Conservation (phyloP, 2,797 vertebrate species). For the Tapirus indicus region DNA sequence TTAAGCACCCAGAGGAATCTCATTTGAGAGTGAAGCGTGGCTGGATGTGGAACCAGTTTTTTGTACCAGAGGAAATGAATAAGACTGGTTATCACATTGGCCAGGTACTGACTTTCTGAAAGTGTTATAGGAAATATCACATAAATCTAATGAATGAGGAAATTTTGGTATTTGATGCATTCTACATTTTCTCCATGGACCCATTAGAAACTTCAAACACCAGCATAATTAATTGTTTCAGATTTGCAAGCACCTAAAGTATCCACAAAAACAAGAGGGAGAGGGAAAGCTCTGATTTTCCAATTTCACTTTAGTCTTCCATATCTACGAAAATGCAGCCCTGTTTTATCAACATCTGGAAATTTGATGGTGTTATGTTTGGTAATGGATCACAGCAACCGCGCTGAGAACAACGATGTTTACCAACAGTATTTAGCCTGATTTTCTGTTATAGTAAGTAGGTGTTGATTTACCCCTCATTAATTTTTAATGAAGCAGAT, state of each 20-base stretch:
- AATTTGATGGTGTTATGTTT: constrained; percentile 76
- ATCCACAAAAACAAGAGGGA: background rate
- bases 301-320: constrained; percentile 20
- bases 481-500: constrained; percentile 87
- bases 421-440: constrained; percentile 78
- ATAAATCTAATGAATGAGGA: background rate
- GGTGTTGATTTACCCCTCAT: constrained; percentile 84
- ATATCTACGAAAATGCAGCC: background rate
- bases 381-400: constrained; percentile 71
- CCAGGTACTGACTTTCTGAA: constrained; percentile 90
- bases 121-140: background rate
- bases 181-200: background rate
- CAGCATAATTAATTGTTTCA: background rate
- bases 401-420: constrained; percentile 57
- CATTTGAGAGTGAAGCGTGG: constrained; percentile 86
- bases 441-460: constrained; percentile 84
- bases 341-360: constrained; percentile 71
- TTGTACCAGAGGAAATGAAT: constrained; percentile 93
- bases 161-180: background rate
- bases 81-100: constrained; percentile 88
- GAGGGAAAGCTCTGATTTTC: background rate
- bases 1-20: background rate
- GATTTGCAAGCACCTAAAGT: background rate
- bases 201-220: background rate
- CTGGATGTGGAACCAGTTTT: constrained; percentile 94